Conservation (phyloP, 2,888 invertebrate species). For the Callyntrura guangdongensis region DNA sequence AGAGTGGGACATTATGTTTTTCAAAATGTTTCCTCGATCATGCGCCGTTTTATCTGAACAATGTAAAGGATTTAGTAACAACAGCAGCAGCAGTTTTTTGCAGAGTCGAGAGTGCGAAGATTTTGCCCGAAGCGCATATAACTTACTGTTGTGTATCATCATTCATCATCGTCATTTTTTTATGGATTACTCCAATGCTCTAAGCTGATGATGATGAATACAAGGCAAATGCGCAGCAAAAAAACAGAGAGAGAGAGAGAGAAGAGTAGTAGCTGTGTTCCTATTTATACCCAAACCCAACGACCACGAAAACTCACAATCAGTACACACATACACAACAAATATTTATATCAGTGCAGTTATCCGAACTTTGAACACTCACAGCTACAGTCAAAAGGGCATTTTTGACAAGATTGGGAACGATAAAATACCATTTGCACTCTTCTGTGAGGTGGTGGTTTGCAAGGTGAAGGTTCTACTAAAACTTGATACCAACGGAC, state of each 20-base stretch:
- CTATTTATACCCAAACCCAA: not conserved
- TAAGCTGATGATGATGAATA: not conserved
- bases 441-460: not conserved
- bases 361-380: slow-evolving; percentile 12
- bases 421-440: slow-evolving; percentile 38
- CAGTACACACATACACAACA: not conserved
- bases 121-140: slow-evolving; percentile 19
- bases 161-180: not conserved
- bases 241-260: not conserved
- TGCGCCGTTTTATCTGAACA: not conserved
- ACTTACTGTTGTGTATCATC: not conserved
- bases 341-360: slow-evolving; percentile 8
- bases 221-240: not conserved
- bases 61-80: not conserved
- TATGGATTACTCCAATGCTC: not conserved
- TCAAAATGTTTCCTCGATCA: not conserved
- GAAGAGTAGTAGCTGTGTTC: not conserved
- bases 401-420: slow-evolving; percentile 24
- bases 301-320: not conserved
- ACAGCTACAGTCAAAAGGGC: not conserved
- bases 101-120: not conserved
- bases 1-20: not conserved
- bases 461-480: slow-evolving; percentile 65
- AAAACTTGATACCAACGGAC: slow-evolving; percentile 53
- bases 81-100: not conserved